Evolutionary conservation across 2,113 vertebrate species (phyloP).

Genomic region (Terrapene triunguis): DNA sequence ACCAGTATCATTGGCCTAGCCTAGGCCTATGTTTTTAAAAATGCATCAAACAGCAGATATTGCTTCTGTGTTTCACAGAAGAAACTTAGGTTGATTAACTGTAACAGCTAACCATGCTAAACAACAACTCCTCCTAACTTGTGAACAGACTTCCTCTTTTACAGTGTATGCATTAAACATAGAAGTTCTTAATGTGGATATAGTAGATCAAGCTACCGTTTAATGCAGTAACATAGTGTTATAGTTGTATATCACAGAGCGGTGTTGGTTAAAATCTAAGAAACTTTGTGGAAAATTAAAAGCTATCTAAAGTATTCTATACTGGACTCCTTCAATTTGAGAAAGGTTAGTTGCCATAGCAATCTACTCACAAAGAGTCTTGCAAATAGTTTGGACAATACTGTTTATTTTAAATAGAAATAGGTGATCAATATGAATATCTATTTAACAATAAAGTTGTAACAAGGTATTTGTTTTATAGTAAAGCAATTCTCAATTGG

Average conservation of each 20-base stretch:
- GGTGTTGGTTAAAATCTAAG: slow-evolving; percentile 19
- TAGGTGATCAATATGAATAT: not conserved
- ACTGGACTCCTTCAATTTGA: not conserved
- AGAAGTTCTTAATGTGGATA: not conserved
- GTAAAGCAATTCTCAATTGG: slow-evolving; percentile 16
- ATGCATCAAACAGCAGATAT: not conserved
- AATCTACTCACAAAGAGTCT: slow-evolving; percentile 4
- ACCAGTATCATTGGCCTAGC: not conserved
- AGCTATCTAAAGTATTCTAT: not conserved
- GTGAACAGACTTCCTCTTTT: not conserved
- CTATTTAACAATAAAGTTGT: not conserved
- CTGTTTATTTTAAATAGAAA: slow-evolving; percentile 29
- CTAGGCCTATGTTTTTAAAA: not conserved
- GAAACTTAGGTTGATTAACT: not conserved
- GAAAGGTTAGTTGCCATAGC: slow-evolving; percentile 4
- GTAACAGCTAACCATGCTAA: not conserved
- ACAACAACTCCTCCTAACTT: not conserved
- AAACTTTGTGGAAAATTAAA: slow-evolving; percentile 25
- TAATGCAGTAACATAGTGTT: accelerated
- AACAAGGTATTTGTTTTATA: not conserved
- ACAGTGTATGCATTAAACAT: not conserved
- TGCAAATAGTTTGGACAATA: slow-evolving; percentile 30
- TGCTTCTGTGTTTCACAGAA: not conserved
- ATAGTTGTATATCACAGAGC: not conserved
- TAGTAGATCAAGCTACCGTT: not conserved